Percentiles rank a stretch among this genome's conserved stretches.
Conservation (phyloP, 2,113 vertebrate genomes). For the Coptodon rendalli region DNA sequence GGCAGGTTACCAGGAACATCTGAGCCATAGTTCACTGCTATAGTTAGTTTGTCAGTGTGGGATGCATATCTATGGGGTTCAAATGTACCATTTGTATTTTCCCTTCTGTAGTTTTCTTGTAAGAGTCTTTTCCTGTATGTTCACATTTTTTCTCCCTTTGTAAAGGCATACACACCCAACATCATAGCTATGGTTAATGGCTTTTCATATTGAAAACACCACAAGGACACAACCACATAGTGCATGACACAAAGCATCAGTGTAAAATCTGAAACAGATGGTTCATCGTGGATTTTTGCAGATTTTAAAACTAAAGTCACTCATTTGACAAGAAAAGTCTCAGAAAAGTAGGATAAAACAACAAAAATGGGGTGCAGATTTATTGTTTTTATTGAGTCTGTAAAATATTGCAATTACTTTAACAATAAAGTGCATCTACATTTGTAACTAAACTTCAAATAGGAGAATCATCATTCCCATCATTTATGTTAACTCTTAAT, state of each 20-base stretch:
- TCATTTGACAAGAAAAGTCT: background rate
- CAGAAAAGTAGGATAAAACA: background rate
- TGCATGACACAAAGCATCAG: too few relatives aligned
- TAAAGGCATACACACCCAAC: too few relatives aligned
- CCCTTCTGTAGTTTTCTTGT: background rate
- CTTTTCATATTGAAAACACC: too few relatives aligned
- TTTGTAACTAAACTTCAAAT: background rate
- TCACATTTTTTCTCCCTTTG: too few relatives aligned
- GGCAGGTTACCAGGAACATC: too few relatives aligned
- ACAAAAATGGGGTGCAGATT: background rate
- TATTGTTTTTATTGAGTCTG: background rate
- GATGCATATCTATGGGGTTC: too few relatives aligned
- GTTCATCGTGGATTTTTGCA: too few relatives aligned
- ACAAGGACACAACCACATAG: too few relatives aligned
- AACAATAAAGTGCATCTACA: background rate
- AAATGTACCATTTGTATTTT: too few relatives aligned
- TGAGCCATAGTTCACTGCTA: accelerated
- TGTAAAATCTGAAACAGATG: too few relatives aligned
- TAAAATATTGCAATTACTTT: background rate
- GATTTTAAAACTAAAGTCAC: background rate
- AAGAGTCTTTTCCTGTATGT: background rate
- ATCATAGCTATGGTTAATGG: too few relatives aligned
- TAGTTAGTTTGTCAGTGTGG: background rate
- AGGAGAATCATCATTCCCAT: background rate
- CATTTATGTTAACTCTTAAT: background rate